Evolutionary conservation across 2,113 vertebrate species (phyloP), one percentile per base, ranked within the genome.

Genomic region (Eleginops maclovinus): DNA sequence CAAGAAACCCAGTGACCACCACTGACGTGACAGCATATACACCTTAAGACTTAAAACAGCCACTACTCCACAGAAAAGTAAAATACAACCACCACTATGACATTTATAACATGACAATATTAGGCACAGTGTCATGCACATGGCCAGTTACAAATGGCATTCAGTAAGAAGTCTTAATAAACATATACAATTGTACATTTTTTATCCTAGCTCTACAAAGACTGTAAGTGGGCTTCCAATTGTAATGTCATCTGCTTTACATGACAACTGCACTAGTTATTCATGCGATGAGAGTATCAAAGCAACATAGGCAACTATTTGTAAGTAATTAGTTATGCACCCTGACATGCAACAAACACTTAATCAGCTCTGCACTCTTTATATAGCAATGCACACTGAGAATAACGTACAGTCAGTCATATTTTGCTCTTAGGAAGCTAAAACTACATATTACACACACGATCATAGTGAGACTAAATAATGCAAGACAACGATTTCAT

Each of bases 1-100:
- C 47, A 70, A 26, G 4, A 40, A 75, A 53, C 60, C 19, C 54
- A 59, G 19, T 3, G 47, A 77, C 51, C 68, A 63, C 43, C 21
- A 74, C 11, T 0, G 13, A 31, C 54, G 10, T 40, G 14, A 36
- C 8, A 19, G 10, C 9, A 19, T 41, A 41, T 17, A 16, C 31
- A 12, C 10, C n/a, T 54, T 9, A 53, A 19, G 49, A 12, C 72
- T 75, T 19, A 4, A 41, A 12, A 17, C 22, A 41, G 4, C 17
- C 19, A 22, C 24, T 58, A 36, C 49, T 15, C 5, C 24, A 26
- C 7, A 0, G 14, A 31, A 14, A 40, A 17, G n/a, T 11, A 7
- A 7, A 19, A 19, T 24, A n/a, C 40, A 28, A 13, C 15, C 16
- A 22, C 24, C 50, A 13, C 8, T 19, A 22, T 19, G 0, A 4